These are phyloP conservation scores for Glaucomys volans DNA, from an alignment of 2,113 vertebrate genomes.

Conservation along the genomic window DNA sequence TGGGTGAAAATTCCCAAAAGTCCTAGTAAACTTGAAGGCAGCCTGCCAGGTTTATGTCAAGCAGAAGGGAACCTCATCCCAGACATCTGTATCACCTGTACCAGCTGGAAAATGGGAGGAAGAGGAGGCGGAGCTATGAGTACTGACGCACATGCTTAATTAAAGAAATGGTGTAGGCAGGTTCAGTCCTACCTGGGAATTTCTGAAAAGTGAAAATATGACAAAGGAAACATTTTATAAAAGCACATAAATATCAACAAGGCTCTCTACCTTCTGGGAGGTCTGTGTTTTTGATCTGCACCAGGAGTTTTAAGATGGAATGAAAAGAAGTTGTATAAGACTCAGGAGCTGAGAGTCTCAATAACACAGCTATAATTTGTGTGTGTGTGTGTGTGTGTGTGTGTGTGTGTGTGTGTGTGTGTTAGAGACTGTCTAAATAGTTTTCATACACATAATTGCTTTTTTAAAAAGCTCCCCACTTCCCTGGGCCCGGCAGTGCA, in stretches of 20 bases:
- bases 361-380: not conserved
- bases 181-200: constrained; percentile 36
- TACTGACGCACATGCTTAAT: constrained; percentile 23
- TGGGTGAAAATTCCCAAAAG: not conserved
- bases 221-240: constrained; percentile 50
- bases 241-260: not conserved
- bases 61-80: constrained; percentile 63
- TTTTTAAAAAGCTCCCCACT: not conserved
- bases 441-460: not conserved
- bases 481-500: too few species aligned
- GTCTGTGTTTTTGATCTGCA: constrained; percentile 43
- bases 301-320: not conserved
- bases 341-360: not conserved
- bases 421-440: too few species aligned
- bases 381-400: too few species aligned
- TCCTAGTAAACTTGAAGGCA: not conserved
- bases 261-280: not conserved
- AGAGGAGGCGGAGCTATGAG: constrained; percentile 63
- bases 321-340: not conserved
- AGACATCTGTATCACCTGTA: constrained; percentile 64
- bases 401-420: too few species aligned
- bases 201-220: constrained; percentile 61
- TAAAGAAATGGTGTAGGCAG: constrained; percentile 65
- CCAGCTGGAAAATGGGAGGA: not conserved
- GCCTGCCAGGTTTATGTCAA: constrained; percentile 30